Base-by-base conservation (phyloP, 2,113 vertebrate species). In the Trematocara zebra region DNA sequence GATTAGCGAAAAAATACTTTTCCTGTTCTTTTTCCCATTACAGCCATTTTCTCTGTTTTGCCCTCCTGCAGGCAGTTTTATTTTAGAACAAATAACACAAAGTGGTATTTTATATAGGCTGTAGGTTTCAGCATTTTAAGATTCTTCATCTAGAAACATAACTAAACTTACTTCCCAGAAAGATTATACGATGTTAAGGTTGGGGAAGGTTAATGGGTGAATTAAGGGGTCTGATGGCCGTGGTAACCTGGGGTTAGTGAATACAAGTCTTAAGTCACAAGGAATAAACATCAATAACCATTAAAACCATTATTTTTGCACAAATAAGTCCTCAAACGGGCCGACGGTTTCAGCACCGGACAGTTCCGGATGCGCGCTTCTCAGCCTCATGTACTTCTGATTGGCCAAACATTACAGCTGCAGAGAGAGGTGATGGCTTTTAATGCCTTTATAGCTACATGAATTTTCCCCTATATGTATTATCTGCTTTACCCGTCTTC, bases 281-380 rank as follows among this genome's bases (percentile, higher is more conserved):
- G n/a, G 72, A 12, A 37, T 40, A 28, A 84, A 23, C 37, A 20
- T 7, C 5, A 80, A 4, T 18, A 33, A 42, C 11, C 37, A 20
- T 67, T 37, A 37, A 37, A 64, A 64, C 3, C 52, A 57, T 18
- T 67, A 18, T 54, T 44, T 23, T 15, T 18, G 84, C 4, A 17
- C 78, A 54, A 35, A 52, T 23, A 17, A 23, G 18, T 12, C 18
- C 28, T 31, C 7, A 67, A 76, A 79, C 17, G 10, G 4, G 14
- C 28, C 0, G 11, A 14, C 2, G 6, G 2, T 64, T 94, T 95
- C 93, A 95, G 94, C 91, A 95, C 94, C 47, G 93, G 93, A 95
- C 92, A 95, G 94, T 53, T 93, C 54, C 47, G 49, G 42, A 15
- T n/a, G 64, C 37, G 12, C 17, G 11, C 26, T 47, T 33, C 47